Conservation (phyloP, 2,797 vertebrate species). For the Poecilia picta region DNA sequence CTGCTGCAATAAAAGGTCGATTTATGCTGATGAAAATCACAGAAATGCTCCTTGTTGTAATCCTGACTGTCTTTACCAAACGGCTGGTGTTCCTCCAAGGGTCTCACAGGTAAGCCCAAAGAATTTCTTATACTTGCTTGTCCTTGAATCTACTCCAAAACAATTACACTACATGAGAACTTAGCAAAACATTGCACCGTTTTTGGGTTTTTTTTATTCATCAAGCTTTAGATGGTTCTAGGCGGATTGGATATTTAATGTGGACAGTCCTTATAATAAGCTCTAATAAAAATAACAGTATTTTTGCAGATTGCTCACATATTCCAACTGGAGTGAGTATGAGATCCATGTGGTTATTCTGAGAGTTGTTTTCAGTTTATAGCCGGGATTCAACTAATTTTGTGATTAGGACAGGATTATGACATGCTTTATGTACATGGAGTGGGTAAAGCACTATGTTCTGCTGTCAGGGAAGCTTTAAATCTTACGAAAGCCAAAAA, state of each 20-base stretch:
- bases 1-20: not conserved
- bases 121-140: conserved; percentile 32
- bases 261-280: not conserved
- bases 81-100: not conserved
- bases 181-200: not conserved
- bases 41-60: not conserved
- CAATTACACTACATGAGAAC: conserved; percentile 20
- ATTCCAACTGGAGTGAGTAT: not conserved
- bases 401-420: not conserved
- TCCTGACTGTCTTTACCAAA: not conserved
- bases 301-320: conserved; percentile 16
- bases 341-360: conserved; percentile 7
- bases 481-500: not conserved
- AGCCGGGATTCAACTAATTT: not conserved
- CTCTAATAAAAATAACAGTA: not conserved
- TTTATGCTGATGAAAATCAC: conserved; percentile 20
- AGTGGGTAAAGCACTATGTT: not conserved
- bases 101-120: conserved; percentile 22
- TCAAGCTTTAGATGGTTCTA: not conserved
- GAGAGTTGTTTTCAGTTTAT: not conserved
- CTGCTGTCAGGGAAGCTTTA: not conserved
- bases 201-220: not conserved
- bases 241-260: not conserved
- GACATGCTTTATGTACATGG: not conserved
- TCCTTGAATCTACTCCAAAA: conserved; percentile 28